Evolutionary conservation across 2,888 invertebrate species (phyloP), one percentile per base, ranked within the genome.

Genomic region (Apocheima hispidaria): DNA sequence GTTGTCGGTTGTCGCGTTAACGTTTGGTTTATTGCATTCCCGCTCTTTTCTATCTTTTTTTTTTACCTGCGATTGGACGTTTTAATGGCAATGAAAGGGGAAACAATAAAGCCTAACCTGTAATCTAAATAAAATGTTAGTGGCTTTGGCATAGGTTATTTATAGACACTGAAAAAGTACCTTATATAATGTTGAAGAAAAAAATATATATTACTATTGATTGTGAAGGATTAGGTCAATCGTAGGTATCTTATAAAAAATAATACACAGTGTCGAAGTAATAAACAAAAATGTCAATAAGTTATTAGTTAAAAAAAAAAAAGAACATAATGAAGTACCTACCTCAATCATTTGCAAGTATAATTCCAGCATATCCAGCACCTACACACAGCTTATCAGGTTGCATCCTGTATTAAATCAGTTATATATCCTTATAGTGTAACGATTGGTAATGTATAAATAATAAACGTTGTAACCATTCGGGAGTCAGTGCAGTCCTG

Each of bases 401-500:
- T 73, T 83, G 83, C 16, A 30, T 46, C 46, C 81, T 83, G 68
- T 81, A 83, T 82, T 79, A 77, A 73, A 77, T 73, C 71, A 69
- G 50, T 44, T 69, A 66, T 71, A 71, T 82, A 77, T 86, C 84
- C 83, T 79, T 82, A 16, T 38, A 16, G 14, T 23, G 4, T 71
- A 58, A 60, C 55, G 75, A 75, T 78, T 79, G 81, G 74, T 69
- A 36, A 7, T 20, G 36, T 48, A 46, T 48, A 66, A 77, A 74
- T 51, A 51, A 26, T 26, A n/a, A n/a, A 75, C 71, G 72, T 63
- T 46, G 66, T 70, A 70, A 73, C 65, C 64, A 71, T 74, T 78
- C 70, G 63, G 69, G 66, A 76, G 69, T 84, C 86, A 90, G 88
- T 90, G 65, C 71, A 74, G 78, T 79, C 79, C 81, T 71, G 82